phyloP scores from a whole-genome alignment of 2,797 vertebrate genomes.

The Xiphophorus birchmanni region DNA sequence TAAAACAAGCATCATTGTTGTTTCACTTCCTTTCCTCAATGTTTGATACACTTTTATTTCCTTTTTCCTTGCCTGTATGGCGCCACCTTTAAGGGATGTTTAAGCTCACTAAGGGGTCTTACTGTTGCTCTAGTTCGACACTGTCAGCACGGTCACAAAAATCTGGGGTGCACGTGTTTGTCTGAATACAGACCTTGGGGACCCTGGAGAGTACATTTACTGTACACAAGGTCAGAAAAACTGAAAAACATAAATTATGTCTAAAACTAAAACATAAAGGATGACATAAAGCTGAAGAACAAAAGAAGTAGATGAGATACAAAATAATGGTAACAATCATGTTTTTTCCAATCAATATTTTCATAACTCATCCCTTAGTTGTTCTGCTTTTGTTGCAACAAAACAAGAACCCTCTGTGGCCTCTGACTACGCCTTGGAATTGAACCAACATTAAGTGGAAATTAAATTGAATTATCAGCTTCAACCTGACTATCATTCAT shows the following conservation, averaged over 20 bases:
- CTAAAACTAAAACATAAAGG: background rate
- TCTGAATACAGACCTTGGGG: background rate
- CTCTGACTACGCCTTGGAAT: background rate
- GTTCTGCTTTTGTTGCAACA: background rate
- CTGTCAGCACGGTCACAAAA: background rate
- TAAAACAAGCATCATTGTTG: background rate
- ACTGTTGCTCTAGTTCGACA: background rate
- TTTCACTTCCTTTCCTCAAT: background rate
- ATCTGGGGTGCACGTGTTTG: background rate
- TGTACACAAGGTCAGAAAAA: background rate
- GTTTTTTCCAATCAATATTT: background rate
- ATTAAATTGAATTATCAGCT: constrained; percentile 3
- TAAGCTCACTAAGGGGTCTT: background rate
- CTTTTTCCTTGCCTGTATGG: background rate
- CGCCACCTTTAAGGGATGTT: background rate
- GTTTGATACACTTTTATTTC: background rate
- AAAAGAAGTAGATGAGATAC: background rate
- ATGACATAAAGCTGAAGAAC: background rate
- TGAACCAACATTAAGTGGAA: background rate
- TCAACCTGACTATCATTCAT: background rate
- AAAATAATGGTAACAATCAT: background rate
- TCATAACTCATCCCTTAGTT: background rate
- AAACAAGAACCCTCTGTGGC: background rate
- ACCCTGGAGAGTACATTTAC: background rate
- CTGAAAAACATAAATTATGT: background rate